These are phyloP conservation scores for Nemoura dubitans DNA, from an alignment of 2,888 invertebrate genomes.

Conservation along the genomic window DNA sequence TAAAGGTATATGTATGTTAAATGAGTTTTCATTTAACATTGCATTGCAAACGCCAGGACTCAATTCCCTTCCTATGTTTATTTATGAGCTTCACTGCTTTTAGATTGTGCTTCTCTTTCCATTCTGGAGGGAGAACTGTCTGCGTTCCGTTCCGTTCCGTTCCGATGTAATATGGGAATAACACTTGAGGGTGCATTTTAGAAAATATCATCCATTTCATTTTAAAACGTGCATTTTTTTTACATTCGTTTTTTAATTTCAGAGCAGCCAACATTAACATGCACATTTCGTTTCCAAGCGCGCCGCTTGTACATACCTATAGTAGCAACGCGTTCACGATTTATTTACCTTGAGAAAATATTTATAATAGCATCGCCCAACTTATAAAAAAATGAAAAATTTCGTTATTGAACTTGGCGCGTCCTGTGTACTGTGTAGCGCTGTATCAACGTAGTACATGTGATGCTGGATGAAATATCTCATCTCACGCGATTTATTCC, in stretches of 20 bases:
- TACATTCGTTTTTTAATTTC: neutral
- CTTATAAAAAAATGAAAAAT: neutral
- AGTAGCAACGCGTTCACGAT: neutral
- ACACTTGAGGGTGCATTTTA: neutral
- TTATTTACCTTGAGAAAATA: neutral
- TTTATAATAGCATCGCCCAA: neutral
- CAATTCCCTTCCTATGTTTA: neutral
- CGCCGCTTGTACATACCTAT: too few relatives aligned
- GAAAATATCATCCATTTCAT: neutral
- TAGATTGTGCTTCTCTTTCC: neutral
- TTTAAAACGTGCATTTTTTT: neutral
- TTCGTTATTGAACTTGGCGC: neutral
- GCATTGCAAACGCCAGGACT: neutral
- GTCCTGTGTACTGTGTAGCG: neutral
- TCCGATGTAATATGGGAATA: neutral
- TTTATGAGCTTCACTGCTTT: neutral
- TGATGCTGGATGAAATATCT: neutral
- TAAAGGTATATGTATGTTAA: neutral
- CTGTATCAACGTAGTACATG: neutral
- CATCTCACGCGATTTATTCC: neutral
- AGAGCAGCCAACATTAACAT: neutral
- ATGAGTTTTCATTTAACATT: neutral
- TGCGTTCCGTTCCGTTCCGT: neutral
- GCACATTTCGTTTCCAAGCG: neutral
- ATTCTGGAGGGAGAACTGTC: neutral